Evolutionary conservation across 2,113 vertebrate genomes (phyloP).

Genomic region (Pygoscelis antarcticus): DNA sequence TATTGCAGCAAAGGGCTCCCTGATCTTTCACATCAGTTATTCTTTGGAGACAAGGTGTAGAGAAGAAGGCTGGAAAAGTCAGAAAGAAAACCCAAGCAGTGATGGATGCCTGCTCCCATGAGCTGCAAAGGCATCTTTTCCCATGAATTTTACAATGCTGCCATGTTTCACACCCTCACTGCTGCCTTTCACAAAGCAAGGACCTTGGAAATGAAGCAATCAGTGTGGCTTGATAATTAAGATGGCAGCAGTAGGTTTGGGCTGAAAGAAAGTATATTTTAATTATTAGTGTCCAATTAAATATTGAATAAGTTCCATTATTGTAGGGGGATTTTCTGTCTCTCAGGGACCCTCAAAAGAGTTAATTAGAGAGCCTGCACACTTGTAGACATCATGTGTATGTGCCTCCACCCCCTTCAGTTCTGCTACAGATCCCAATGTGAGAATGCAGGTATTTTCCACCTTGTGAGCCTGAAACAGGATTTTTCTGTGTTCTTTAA

Average conservation of each 20-base stretch:
- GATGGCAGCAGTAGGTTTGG: conserved; percentile 2
- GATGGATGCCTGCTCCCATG: background rate
- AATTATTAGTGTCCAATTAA: conserved; percentile 69
- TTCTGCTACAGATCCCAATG: background rate
- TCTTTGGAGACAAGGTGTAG: background rate
- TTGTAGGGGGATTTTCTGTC: conserved; percentile 39
- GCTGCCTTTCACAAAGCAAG: background rate
- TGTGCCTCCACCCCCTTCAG: background rate
- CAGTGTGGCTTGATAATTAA: background rate
- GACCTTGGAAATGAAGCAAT: background rate
- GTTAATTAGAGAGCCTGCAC: conserved; percentile 51
- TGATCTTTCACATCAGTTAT: background rate
- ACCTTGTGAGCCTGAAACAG: background rate
- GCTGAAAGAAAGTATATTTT: conserved; percentile 53
- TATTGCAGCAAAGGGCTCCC: background rate
- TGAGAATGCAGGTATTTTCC: background rate
- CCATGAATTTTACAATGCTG: background rate
- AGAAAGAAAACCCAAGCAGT: background rate
- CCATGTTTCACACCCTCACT: background rate
- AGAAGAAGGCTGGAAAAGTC: background rate
- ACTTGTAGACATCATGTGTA: background rate
- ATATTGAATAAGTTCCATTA: conserved; percentile 49
- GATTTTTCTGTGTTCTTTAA: background rate
- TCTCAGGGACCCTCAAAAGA: conserved; percentile 26
- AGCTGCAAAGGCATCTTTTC: background rate